These are phyloP conservation scores for Campaea margaritaria DNA, from an alignment of 2,888 invertebrate species.

Conservation along the genomic window DNA sequence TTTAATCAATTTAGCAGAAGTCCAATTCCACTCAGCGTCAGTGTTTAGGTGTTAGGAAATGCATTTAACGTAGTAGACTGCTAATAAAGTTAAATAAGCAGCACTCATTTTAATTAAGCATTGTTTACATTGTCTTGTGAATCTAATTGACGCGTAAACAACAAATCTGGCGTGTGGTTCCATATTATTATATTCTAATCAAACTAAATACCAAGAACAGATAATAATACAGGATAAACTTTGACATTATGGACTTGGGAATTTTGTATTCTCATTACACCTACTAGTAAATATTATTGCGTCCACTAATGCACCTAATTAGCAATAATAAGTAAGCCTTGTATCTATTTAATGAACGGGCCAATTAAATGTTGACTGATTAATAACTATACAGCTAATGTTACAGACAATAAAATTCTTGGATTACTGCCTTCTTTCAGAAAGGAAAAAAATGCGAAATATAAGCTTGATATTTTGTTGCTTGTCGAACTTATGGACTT, in stretches of 20 bases:
- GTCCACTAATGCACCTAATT: too few species aligned
- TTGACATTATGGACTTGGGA: not conserved
- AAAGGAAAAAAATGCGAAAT: too few species aligned
- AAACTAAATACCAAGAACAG: constrained; percentile 1
- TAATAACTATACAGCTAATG: too few species aligned
- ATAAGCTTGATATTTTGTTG: too few species aligned
- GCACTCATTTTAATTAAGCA: constrained; percentile 1
- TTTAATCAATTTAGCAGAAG: too few species aligned
- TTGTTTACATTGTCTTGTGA: constrained; percentile 1
- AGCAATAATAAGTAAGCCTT: too few species aligned
- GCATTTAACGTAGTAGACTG: not conserved
- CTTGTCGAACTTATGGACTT: too few species aligned
- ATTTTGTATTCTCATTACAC: not conserved
- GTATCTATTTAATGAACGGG: too few species aligned
- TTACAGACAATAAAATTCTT: too few species aligned
- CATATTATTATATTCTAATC: not conserved
- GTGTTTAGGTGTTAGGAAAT: not conserved
- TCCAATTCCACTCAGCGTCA: too few species aligned
- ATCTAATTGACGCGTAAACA: constrained; percentile 8
- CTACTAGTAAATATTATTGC: not conserved
- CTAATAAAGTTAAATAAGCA: constrained; percentile 1
- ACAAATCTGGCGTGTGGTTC: not conserved
- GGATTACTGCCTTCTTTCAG: too few species aligned
- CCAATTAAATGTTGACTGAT: too few species aligned
- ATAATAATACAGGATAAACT: constrained; percentile 1